phyloP scores from a whole-genome alignment of 2,113 vertebrate species.

The Paraplagusia blochii region DNA sequence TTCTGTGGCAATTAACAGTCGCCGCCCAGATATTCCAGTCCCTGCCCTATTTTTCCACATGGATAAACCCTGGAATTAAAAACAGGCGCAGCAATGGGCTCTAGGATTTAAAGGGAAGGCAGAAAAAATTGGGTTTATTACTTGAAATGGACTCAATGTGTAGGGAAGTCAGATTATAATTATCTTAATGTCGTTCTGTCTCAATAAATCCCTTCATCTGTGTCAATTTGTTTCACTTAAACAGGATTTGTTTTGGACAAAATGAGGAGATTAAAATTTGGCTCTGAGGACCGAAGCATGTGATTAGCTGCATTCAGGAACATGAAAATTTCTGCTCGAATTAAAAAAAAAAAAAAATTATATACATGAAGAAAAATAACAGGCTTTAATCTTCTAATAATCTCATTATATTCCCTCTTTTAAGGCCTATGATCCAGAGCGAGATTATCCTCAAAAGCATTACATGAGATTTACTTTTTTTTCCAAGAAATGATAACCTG shows the following conservation, averaged over 20 bases:
- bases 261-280: background rate
- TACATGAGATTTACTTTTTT: background rate
- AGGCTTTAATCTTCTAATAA: background rate
- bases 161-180: no score
- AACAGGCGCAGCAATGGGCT: background rate
- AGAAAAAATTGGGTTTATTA: constrained; percentile 17
- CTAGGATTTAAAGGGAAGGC: constrained; percentile 6
- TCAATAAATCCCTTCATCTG: background rate
- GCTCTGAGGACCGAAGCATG: background rate
- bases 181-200: background rate
- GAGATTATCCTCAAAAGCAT: background rate
- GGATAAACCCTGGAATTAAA: no score
- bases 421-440: background rate
- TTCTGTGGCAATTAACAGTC: constrained; percentile 42
- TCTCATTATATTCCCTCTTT: background rate
- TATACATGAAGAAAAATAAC: background rate
- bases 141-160: background rate
- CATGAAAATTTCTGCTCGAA: background rate
- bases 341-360: no score
- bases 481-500: background rate
- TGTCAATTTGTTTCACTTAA: background rate
- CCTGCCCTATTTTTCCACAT: constrained; percentile 21
- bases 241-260: background rate
- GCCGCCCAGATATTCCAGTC: constrained; percentile 17
- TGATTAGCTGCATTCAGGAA: background rate